Evolutionary conservation across 2,797 vertebrate genomes (phyloP).

Genomic region (Todus mexicanus): DNA sequence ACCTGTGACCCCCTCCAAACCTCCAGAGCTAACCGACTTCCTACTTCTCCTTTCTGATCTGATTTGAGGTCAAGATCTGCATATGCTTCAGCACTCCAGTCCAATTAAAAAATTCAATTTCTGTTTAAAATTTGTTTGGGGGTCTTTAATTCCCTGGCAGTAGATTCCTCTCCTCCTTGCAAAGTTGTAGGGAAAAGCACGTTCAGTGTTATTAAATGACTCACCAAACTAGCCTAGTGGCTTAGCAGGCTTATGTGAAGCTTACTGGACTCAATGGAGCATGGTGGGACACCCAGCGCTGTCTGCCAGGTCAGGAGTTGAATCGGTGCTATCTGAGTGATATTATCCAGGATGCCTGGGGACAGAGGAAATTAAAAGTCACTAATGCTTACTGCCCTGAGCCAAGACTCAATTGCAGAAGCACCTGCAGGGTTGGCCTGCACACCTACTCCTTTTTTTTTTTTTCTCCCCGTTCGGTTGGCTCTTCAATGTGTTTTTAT

Average conservation of each 20-base stretch:
- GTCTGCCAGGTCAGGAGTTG: constrained; percentile 62
- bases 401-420: constrained; percentile 56
- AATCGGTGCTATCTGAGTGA: constrained; percentile 47
- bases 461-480: neutral
- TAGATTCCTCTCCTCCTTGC: neutral
- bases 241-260: constrained; percentile 51
- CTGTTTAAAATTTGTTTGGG: constrained; percentile 48
- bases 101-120: constrained; percentile 61
- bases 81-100: constrained; percentile 35
- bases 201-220: constrained; percentile 47
- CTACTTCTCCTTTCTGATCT: constrained; percentile 30
- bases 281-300: constrained; percentile 19
- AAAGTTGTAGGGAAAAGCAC: neutral
- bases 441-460: neutral
- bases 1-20: neutral
- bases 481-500: constrained; percentile 1
- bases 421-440: constrained; percentile 45
- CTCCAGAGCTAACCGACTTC: constrained; percentile 29
- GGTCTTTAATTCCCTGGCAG: constrained; percentile 14
- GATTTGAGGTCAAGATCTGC: constrained; percentile 42
- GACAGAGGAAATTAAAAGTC: constrained; percentile 70
- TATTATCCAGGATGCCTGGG: constrained; percentile 57
- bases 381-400: neutral
- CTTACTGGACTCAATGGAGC: constrained; percentile 44
- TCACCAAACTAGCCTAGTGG: constrained; percentile 35